Evolutionary conservation across 2,888 invertebrate genomes (phyloP).

Genomic region (Eupithecia tripunctaria): DNA sequence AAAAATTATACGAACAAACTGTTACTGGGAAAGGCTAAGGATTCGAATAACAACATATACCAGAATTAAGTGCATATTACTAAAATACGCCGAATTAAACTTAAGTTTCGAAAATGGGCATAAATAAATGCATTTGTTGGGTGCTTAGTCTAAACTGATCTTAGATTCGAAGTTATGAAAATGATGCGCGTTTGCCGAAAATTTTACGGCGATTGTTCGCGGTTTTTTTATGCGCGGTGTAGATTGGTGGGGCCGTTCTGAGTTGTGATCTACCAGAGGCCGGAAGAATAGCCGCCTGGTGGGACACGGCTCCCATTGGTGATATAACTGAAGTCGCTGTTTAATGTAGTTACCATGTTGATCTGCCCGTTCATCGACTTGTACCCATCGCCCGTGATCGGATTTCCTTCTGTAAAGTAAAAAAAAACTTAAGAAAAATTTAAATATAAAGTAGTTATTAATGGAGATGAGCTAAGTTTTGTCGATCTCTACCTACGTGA

Average conservation of each 20-base stretch:
- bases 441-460: conserved; percentile 3
- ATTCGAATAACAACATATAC: conserved; percentile 82
- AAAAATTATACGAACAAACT: conserved; percentile 76
- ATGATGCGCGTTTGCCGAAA: conserved; percentile 49
- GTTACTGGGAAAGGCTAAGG: conserved; percentile 82
- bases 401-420: conserved; percentile 82
- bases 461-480: conserved; percentile 37
- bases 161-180: conserved; percentile 25
- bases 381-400: conserved; percentile 85
- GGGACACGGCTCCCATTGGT: conserved; percentile 85
- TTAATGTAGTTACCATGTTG: conserved; percentile 79
- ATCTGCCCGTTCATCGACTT: conserved; percentile 85
- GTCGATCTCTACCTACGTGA: conserved; percentile 36
- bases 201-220: conserved; percentile 36
- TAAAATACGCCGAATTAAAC: conserved; percentile 60
- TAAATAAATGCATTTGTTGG: conserved; percentile 71
- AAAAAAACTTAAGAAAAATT: conserved; percentile 21
- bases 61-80: conserved; percentile 59
- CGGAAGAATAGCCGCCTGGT: conserved; percentile 88
- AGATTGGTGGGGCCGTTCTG: conserved; percentile 46
- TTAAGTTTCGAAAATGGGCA: conserved; percentile 64
- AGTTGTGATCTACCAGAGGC: conserved; percentile 85
- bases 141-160: conserved; percentile 13
- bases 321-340: conserved; percentile 69
- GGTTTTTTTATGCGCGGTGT: conserved; percentile 47